Base-by-base conservation (phyloP, 2,888 invertebrate species). In the Lysandra coridon region DNA sequence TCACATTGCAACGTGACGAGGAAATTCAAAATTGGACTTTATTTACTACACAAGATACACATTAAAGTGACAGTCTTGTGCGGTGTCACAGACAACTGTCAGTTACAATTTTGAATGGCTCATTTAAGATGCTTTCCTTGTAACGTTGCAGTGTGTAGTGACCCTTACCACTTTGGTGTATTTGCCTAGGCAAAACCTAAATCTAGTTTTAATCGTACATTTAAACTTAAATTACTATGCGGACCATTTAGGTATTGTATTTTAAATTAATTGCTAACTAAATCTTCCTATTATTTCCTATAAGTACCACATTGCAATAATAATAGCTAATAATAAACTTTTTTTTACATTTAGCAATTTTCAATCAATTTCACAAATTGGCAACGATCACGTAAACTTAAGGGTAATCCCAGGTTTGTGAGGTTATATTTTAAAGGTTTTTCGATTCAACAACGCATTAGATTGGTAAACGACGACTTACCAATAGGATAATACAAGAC, bases 211-310 rank as follows among this genome's bases (percentile, higher is more conserved):
- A 44, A 74, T 74, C 74, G 44, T 44, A 44, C 30, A 74, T 74
- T n/a, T 10, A 7, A 10, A 74, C 37, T 37, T 78, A 33, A 57
- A 74, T 74, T 74, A 69, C 57, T 57, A 74, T 40, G 79, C 79
- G 79, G 79, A 79, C 79, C 79, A 79, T 79, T 79, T 75, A 49
- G 75, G 60, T 74, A 78, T 78, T 33, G 64, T 77, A 77, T 60
- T 73, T 49, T 53, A 74, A 53, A 79, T 79, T 60, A 74, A 44
- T 79, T 79, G 53, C 60, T 75, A 44, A 75, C 75, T 49, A 10
- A 75, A 49, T 49, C 75, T 75, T 75, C 75, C 75, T 75, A 75
- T 49, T 75, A 30, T 75, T 75, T 75, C 53, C 30, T 75, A 75
- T 75, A 75, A 75, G 75, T 49, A 49, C 30, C 75, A 49, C 53